Conservation (phyloP, 2,113 vertebrate species). For the Melanerpes formicivorus region DNA sequence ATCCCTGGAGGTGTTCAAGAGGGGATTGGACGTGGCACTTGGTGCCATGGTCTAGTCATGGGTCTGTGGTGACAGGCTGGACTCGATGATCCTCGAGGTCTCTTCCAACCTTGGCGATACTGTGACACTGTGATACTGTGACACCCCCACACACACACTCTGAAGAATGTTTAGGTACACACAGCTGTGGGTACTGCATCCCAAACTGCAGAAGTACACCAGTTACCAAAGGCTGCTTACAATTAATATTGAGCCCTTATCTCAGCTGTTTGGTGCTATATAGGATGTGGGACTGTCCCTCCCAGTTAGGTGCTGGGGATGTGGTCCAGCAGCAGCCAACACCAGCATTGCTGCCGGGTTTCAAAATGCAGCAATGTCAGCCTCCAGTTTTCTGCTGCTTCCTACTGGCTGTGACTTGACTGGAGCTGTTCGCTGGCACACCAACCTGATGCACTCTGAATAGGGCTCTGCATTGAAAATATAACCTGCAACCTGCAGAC, state of each 20-base stretch:
- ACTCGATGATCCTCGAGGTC: too few species aligned
- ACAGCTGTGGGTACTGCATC: not conserved
- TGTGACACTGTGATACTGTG: too few species aligned
- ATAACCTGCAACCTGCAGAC: not conserved
- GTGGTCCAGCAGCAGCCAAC: not conserved
- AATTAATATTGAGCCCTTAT: not conserved
- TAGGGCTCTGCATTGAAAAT: not conserved
- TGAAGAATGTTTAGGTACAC: not conserved
- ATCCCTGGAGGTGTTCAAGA: too few species aligned
- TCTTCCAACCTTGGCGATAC: too few species aligned
- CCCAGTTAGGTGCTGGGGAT: not conserved
- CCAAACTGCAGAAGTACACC: not conserved
- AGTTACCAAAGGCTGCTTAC: not conserved
- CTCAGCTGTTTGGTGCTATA: not conserved
- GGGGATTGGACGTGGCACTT: too few species aligned
- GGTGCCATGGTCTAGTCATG: too few species aligned
- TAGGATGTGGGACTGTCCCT: accelerated
- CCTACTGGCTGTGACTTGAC: too few species aligned
- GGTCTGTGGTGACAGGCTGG: too few species aligned
- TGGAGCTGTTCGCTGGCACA: accelerated
- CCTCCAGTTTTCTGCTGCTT: not conserved
- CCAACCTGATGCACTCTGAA: accelerated
- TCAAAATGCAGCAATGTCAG: not conserved
- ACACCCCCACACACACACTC: too few species aligned
- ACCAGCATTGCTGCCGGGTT: accelerated